Conservation (phyloP, 2,888 invertebrate genomes). For the Zonitis immaculata region DNA sequence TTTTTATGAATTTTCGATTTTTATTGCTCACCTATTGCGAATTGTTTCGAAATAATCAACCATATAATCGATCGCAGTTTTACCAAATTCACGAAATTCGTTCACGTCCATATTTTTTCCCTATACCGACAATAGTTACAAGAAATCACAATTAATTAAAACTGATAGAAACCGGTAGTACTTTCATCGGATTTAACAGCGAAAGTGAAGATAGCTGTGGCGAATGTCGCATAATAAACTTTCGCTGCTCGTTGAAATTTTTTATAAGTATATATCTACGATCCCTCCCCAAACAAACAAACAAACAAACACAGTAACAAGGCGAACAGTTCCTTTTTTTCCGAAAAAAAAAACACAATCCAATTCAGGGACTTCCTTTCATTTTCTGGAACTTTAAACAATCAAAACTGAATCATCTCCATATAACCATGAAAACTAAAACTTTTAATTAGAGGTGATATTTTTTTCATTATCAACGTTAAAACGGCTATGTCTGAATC, state of each 20-base stretch:
- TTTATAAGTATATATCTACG: background rate
- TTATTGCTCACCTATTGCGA: slow-evolving; percentile 61
- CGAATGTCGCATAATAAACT: background rate
- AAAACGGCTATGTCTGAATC: too few relatives aligned
- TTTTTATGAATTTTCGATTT: background rate
- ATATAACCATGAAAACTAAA: too few relatives aligned
- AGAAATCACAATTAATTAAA: too few relatives aligned
- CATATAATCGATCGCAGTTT: slow-evolving; percentile 82
- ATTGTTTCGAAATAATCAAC: slow-evolving; percentile 86
- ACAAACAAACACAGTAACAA: too few relatives aligned
- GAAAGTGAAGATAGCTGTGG: background rate
- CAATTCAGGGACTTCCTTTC: too few relatives aligned
- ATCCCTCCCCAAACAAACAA: background rate
- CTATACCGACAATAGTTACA: too few relatives aligned
- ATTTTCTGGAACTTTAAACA: too few relatives aligned
- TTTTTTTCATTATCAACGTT: too few relatives aligned
- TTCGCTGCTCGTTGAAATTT: background rate
- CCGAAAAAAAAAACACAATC: background rate
- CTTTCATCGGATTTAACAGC: background rate
- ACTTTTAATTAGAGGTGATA: too few relatives aligned
- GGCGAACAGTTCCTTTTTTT: background rate
- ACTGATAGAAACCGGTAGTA: background rate
- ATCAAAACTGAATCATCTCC: too few relatives aligned
- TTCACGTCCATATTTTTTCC: slow-evolving; percentile 72
- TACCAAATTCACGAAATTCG: slow-evolving; percentile 77